Evolutionary conservation across 2,888 invertebrate species (phyloP), one percentile per base, ranked within the genome.

Genomic region (Iphiclides podalirius): DNA sequence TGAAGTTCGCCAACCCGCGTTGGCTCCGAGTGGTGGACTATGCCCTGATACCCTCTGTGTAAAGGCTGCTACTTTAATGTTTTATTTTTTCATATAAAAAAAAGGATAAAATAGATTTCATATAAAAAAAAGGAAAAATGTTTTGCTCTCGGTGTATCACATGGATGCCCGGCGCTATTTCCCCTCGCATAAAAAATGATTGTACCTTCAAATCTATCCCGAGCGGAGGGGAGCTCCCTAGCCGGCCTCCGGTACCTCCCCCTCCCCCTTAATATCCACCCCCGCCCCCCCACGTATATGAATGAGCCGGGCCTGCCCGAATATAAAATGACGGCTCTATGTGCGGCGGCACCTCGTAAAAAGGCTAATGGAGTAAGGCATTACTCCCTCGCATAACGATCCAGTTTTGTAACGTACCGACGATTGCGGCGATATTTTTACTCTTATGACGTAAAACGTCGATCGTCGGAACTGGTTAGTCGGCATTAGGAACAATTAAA

Each of bases 151-250:
- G 52, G 65, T 75, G 70, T 76, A 59, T 54, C 54, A 31, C 55
- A 50, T 43, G 34, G 67, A 49, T 53, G 38, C 34, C 55, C 55
- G 59, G 63, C 70, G 66, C 75, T 73, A 74, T 75, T 76, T 79
- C 86, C 84, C 86, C 84, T 83, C 85, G 79, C 82, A 86, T 88
- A 88, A 88, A 88, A 88, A 87, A 86, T 87, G 86, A 88, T 88
- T 84, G 86, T 85, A 85, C 87, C 87, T 85, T 85, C 84, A 85
- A 87, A 86, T 88, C 85, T 86, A 88, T 87, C 84, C 83, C 79
- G 74, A 63, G 75, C 64, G 75, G 77, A 79, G 83, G 78, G 67
- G 8, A 8, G 4, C 72, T 77, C 77, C 78, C 72, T 69, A 54
- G 66, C 66, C 66, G n/a, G n/a, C n/a, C 57, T 43, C 52, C 58